Evolutionary conservation across 1,140 invertebrate species (phyloP).

Genomic region (Oreohelix idahoensis): DNA sequence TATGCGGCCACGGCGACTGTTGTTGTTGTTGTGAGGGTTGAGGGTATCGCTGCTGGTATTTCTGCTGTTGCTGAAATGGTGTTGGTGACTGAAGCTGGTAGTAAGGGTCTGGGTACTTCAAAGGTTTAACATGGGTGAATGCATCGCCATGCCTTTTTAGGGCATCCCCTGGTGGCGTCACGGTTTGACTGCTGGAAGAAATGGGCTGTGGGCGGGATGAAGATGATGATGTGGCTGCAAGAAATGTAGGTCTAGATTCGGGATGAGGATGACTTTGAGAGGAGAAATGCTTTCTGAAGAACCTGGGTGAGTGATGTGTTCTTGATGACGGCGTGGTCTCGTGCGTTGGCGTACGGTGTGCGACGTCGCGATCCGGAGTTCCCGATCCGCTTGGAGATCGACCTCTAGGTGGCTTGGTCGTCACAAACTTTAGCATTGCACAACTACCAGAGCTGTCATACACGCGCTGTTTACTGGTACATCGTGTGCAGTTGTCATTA

Average conservation of each 20-base stretch:
- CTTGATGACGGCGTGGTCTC: not conserved
- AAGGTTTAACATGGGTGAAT: not conserved
- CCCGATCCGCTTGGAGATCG: slow-evolving; percentile 30
- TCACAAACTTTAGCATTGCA: slow-evolving; percentile 45
- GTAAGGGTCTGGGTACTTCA: not conserved
- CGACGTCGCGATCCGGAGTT: slow-evolving; percentile 13
- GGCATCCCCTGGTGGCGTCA: not conserved
- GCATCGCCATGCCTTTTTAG: not conserved
- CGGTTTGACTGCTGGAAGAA: not conserved
- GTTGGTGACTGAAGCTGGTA: not conserved
- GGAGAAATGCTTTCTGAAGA: not conserved
- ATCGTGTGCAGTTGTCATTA: not conserved
- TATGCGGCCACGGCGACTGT: not conserved
- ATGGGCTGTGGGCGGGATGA: not conserved
- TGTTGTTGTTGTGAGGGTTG: not conserved
- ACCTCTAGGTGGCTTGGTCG: slow-evolving; percentile 39
- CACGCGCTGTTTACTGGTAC: not conserved
- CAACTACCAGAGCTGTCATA: not conserved
- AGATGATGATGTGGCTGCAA: not conserved
- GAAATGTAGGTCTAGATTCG: not conserved
- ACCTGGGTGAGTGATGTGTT: not conserved
- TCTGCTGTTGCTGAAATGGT: not conserved
- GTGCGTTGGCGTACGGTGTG: not conserved
- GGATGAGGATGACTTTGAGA: slow-evolving; percentile 4
- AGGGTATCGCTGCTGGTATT: not conserved